phyloP scores from a whole-genome alignment of 2,113 vertebrate species.

The Dipodomys ordii region DNA sequence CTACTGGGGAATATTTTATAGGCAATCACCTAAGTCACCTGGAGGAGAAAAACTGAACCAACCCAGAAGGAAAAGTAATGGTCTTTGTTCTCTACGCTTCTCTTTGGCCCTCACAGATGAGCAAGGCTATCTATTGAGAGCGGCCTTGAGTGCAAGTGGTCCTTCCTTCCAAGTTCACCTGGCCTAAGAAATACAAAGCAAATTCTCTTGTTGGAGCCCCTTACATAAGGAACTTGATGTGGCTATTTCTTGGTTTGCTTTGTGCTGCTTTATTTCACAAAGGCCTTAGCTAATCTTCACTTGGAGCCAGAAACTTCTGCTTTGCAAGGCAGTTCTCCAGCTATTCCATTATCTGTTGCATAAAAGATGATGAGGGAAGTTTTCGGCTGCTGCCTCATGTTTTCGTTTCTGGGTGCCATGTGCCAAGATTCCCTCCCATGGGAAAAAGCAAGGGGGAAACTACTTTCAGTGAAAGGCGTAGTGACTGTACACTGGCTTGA shows the following conservation, averaged over 20 bases:
- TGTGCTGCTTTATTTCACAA: neutral
- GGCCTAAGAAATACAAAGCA: neutral
- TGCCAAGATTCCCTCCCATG: conserved; percentile 55
- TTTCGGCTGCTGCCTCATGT: conserved; percentile 71
- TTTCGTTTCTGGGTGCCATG: conserved; percentile 15
- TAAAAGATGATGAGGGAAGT: conserved; percentile 7
- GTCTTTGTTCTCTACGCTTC: neutral
- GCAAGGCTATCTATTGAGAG: neutral
- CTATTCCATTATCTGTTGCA: conserved; percentile 62
- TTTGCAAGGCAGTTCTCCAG: conserved; percentile 67
- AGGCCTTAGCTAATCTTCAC: neutral
- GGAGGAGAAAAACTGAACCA: neutral
- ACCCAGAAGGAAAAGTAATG: neutral
- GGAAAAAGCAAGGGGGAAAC: conserved; percentile 49
- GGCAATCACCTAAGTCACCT: conserved; percentile 7
- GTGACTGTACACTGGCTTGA: neutral
- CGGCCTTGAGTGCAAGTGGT: neutral
- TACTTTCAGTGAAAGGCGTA: conserved; percentile 35
- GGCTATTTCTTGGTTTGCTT: neutral
- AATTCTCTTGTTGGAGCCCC: neutral
- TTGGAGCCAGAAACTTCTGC: conserved; percentile 36
- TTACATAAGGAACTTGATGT: conserved; percentile 42
- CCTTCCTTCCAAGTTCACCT: neutral
- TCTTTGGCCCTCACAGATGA: neutral
- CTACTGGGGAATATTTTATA: neutral